A percentile compares a stretch with the other conserved stretches of the same genome.
phyloP scores from a whole-genome alignment of 2,113 vertebrate genomes.

The Pollachius pollachius region DNA sequence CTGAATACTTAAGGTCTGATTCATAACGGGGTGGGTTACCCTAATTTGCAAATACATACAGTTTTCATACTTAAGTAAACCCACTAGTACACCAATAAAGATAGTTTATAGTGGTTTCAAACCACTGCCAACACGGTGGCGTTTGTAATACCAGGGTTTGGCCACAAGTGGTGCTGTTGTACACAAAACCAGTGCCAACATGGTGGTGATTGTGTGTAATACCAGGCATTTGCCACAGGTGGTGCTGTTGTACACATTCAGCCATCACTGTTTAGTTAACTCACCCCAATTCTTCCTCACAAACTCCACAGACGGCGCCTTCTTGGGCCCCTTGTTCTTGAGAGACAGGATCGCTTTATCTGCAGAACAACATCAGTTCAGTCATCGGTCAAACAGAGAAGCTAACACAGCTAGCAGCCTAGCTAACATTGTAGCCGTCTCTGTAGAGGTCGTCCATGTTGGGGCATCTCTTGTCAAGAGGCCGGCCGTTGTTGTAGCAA shows the following conservation, averaged over 20 bases:
- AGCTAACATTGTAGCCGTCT: neutral
- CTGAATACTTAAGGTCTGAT: neutral
- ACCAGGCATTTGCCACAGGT: neutral
- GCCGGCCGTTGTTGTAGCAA: conserved; percentile 31
- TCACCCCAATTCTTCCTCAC: conserved; percentile 83
- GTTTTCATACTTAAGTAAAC: no score
- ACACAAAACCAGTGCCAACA: neutral
- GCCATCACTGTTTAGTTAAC: conserved; percentile 33
- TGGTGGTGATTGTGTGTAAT: neutral
- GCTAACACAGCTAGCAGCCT: no score
- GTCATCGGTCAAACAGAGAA: neutral
- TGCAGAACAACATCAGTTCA: conserved; percentile 46
- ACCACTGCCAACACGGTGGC: neutral
- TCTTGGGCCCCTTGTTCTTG: conserved; percentile 78
- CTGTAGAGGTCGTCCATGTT: neutral
- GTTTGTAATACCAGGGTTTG: neutral
- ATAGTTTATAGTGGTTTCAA: neutral
- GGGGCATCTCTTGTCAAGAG: neutral
- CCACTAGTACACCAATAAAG: neutral
- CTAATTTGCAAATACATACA: no score
- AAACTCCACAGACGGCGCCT: conserved; percentile 85
- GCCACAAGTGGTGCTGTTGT: neutral
- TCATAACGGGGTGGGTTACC: no score
- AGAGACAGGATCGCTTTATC: conserved; percentile 86
- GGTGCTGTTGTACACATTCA: neutral